Evolutionary conservation across 2,888 invertebrate genomes (phyloP).

Genomic region (Biston stratarius): DNA sequence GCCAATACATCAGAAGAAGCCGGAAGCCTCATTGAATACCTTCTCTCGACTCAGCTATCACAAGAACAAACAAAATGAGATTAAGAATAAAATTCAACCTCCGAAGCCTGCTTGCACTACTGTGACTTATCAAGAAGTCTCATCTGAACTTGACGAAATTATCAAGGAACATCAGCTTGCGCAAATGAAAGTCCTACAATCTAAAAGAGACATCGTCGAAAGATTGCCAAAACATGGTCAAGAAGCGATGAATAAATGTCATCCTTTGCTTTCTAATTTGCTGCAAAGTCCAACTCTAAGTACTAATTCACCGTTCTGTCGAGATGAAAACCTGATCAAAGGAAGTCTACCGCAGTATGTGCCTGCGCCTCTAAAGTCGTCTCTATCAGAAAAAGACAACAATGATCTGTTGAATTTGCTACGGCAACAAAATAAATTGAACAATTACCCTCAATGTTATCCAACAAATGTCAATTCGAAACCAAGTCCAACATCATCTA

Average conservation of each 20-base stretch:
- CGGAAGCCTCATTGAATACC: slow-evolving; percentile 71
- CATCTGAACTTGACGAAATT: slow-evolving; percentile 43
- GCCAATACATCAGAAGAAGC: slow-evolving; percentile 58
- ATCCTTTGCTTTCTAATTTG: slow-evolving; percentile 22
- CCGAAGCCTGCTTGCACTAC: slow-evolving; percentile 29
- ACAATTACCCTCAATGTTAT: slow-evolving; percentile 25
- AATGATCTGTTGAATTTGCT: slow-evolving; percentile 65
- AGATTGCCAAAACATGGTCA: neutral
- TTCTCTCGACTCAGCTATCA: slow-evolving; percentile 78
- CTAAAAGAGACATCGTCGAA: slow-evolving; percentile 16
- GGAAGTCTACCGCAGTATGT: slow-evolving; percentile 8
- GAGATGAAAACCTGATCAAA: neutral
- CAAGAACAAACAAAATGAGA: slow-evolving; percentile 70
- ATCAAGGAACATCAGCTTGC: slow-evolving; percentile 32
- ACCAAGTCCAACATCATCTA: neutral
- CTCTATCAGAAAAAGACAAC: slow-evolving; percentile 66
- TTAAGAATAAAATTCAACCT: slow-evolving; percentile 53
- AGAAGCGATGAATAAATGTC: slow-evolving; percentile 7
- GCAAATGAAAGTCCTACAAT: slow-evolving; percentile 26
- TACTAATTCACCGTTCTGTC: neutral
- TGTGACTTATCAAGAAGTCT: slow-evolving; percentile 33
- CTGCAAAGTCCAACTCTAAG: slow-evolving; percentile 2
- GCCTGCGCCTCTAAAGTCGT: slow-evolving; percentile 11
- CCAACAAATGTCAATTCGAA: slow-evolving; percentile 17
- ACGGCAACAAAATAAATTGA: slow-evolving; percentile 64